phyloP scores from a whole-genome alignment of 2,113 vertebrate species.

The Epinephelus lanceolatus region DNA sequence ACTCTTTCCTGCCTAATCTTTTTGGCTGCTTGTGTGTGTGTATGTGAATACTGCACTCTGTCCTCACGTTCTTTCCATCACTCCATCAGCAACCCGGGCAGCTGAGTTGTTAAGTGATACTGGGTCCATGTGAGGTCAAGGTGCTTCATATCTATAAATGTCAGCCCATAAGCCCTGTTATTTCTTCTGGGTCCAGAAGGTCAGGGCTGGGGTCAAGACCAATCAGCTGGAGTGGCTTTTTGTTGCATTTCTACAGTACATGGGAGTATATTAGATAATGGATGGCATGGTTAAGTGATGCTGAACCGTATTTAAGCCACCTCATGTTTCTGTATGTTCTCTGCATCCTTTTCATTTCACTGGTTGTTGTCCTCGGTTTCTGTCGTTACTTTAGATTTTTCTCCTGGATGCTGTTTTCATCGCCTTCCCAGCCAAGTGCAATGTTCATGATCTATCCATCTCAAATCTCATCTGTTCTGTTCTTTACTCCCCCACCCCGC shows the following conservation, averaged over 20 bases:
- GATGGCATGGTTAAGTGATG: slow-evolving; percentile 26
- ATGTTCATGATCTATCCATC: slow-evolving; percentile 15
- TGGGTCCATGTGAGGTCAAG: slow-evolving; percentile 51
- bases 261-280: slow-evolving; percentile 45
- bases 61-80: slow-evolving; percentile 38
- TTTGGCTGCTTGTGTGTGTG: not conserved
- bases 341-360: not conserved
- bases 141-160: slow-evolving; percentile 68
- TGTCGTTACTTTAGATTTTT: not conserved
- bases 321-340: not conserved
- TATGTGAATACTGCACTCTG: slow-evolving; percentile 2
- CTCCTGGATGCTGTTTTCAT: slow-evolving; percentile 18
- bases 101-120: slow-evolving; percentile 57
- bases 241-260: slow-evolving; percentile 41
- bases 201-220: slow-evolving; percentile 51
- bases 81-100: slow-evolving; percentile 20
- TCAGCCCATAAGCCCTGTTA: slow-evolving; percentile 48
- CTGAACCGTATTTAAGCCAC: not conserved
- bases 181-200: slow-evolving; percentile 43
- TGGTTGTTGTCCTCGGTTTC: not conserved
- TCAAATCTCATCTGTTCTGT: slow-evolving; percentile 66
- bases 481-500: slow-evolving; percentile 46
- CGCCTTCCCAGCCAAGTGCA: not conserved
- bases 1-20: slow-evolving; percentile 4
- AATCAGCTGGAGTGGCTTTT: slow-evolving; percentile 64